These are phyloP conservation scores for Meteorus sp. DNA, from an alignment of 1,140 invertebrate genomes.

Conservation along the genomic window DNA sequence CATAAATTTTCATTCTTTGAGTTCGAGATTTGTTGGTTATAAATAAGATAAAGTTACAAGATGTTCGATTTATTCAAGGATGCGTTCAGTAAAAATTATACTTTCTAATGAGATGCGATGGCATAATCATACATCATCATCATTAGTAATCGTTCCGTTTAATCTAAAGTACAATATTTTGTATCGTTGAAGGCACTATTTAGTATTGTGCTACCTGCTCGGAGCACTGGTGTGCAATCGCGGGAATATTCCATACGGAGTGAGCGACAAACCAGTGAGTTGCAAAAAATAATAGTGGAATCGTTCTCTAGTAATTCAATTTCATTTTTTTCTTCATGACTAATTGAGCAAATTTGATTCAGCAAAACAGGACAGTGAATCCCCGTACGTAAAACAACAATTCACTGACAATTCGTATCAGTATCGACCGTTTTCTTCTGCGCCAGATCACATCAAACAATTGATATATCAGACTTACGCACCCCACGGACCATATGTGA, in stretches of 20 bases:
- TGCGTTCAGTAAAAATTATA: background rate
- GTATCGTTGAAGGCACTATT: slow-evolving; percentile 39
- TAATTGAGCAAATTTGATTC: too few relatives aligned
- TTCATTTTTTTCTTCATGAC: too few relatives aligned
- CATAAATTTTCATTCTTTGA: too few relatives aligned
- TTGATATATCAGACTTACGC: slow-evolving; percentile 43
- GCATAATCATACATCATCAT: too few relatives aligned
- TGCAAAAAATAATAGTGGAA: too few relatives aligned
- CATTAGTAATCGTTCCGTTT: slow-evolving; percentile 12
- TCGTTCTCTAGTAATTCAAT: slow-evolving; percentile 1
- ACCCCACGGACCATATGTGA: slow-evolving; percentile 44
- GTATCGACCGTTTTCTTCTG: slow-evolving; percentile 40
- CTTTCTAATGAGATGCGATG: slow-evolving; percentile 22
- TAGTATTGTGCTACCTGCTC: slow-evolving; percentile 34
- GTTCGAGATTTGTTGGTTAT: too few relatives aligned
- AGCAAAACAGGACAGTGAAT: background rate
- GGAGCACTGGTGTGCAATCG: slow-evolving; percentile 30
- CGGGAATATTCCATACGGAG: slow-evolving; percentile 30
- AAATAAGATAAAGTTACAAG: slow-evolving; percentile 14
- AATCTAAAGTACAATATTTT: slow-evolving; percentile 18
- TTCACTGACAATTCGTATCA: too few relatives aligned
- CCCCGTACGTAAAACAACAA: background rate
- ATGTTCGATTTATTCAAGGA: slow-evolving; percentile 15
- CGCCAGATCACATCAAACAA: slow-evolving; percentile 46
- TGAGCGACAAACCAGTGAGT: too few relatives aligned